Evolutionary conservation across 2,888 invertebrate genomes (phyloP), one percentile per base, ranked within the genome.

Genomic region (Pterobdella sp.): DNA sequence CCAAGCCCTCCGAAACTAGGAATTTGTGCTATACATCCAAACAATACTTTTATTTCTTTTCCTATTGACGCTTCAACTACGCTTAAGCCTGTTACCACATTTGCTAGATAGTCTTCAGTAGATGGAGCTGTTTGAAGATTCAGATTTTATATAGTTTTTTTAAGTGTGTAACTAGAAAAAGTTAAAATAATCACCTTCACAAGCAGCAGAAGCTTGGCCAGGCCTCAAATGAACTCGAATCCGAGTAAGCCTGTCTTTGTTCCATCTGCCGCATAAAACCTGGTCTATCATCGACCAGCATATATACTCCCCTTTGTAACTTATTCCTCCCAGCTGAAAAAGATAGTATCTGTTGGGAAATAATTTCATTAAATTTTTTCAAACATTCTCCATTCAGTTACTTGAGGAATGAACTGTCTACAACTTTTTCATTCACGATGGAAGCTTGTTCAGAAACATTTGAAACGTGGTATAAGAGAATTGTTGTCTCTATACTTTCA

Each of bases 251-350:
- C 65, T 35, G 29, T 63, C 67, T 1, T 32, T n/a, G 37, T 29
- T 66, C 72, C 37, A 74, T 26, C 64, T 66, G n/a, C 74, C 72
- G 29, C 74, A 74, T 31, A 74, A 26, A 42, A 74, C 63, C 26
- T 65, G 70, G 37, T 74, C 74, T 22, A 74, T 68, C 22, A 72
- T 37, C 22, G 74, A 66, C 74, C 74, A 74, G 42, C 74, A 74
- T 32, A 74, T 42, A 42, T 22, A 68, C 31, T 71, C 63, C 29
- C 65, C 63, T 32, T 71, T 73, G 42, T 68, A 65, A 42, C 72
- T 72, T 22, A 74, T 32, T 22, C 74, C 74, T n/a, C 74, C 74
- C 29, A 74, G 68, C 70, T 74, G 74, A 10, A 72, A 32, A 26
- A 74, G 72, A 1, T 64, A 32, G 60, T 63, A 52, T 31, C 71